Conservation (phyloP, 1,140 invertebrate genomes). For the fruit fly (Drosophila melanogaster) region Release_6_plus_ISO1_MT NT_033777.3:7034001-7034500, state of each 20-base stretch:
- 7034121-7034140: slow-evolving; percentile 38
- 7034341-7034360: neutral
- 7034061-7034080: slow-evolving; percentile 37
- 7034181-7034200: slow-evolving; percentile 57
- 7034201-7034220: slow-evolving; percentile 83
- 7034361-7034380: too few species aligned
- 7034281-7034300: neutral
- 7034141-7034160: slow-evolving; percentile 57
- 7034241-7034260: neutral
- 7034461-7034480: slow-evolving; percentile 13
- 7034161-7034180: slow-evolving; percentile 78
- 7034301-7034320: neutral
- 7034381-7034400: too few species aligned
- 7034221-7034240: slow-evolving; percentile 15
- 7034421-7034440: neutral
- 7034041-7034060: slow-evolving; percentile 56
- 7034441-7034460: slow-evolving; percentile 1
- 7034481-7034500: slow-evolving; percentile 26
- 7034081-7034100: slow-evolving; percentile 29
- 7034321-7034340: neutral
- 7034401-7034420: neutral
- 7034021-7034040: slow-evolving; percentile 47
- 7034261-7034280: slow-evolving; percentile 1
- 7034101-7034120: slow-evolving; percentile 60
- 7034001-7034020: slow-evolving; percentile 60